phyloP scores from a whole-genome alignment of 2,888 invertebrate genomes.

The Archips xylosteana region DNA sequence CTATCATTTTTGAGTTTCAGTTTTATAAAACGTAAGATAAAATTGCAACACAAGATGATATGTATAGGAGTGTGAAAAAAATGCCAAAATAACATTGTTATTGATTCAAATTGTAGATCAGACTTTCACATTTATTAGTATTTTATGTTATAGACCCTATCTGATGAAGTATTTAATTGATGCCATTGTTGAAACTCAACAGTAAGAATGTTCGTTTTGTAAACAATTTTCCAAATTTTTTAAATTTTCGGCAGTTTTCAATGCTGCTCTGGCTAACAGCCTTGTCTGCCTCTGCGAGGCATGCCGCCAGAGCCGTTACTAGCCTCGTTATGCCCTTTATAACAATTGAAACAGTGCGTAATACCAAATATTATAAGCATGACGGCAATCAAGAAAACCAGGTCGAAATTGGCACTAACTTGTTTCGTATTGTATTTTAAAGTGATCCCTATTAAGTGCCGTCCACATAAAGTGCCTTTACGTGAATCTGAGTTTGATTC shows the following conservation, averaged over 20 bases:
- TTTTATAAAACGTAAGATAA: neutral
- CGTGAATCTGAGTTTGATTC: slow-evolving; percentile 7
- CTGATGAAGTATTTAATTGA: neutral
- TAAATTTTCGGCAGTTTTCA: neutral
- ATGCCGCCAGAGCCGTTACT: neutral
- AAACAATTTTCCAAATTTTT: neutral
- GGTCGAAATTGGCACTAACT: neutral
- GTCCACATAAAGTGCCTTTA: slow-evolving; percentile 55
- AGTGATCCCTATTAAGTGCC: slow-evolving; percentile 46
- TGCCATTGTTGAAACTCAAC: neutral
- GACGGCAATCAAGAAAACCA: neutral
- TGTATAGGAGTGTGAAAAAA: neutral
- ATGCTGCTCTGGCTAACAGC: neutral
- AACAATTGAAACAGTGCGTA: neutral
- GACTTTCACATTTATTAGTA: too few relatives aligned
- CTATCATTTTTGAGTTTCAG: neutral
- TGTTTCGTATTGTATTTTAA: neutral
- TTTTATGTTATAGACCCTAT: too few relatives aligned
- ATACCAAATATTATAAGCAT: neutral
- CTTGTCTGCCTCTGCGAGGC: neutral
- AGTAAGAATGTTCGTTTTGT: neutral
- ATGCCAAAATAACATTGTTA: neutral
- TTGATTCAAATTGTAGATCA: too few relatives aligned
- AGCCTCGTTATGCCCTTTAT: neutral
- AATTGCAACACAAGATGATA: neutral